These are phyloP conservation scores for Blastomussa wellsi DNA, from an alignment of 92 coral and sea anemone species.

Conservation along the genomic window DNA sequence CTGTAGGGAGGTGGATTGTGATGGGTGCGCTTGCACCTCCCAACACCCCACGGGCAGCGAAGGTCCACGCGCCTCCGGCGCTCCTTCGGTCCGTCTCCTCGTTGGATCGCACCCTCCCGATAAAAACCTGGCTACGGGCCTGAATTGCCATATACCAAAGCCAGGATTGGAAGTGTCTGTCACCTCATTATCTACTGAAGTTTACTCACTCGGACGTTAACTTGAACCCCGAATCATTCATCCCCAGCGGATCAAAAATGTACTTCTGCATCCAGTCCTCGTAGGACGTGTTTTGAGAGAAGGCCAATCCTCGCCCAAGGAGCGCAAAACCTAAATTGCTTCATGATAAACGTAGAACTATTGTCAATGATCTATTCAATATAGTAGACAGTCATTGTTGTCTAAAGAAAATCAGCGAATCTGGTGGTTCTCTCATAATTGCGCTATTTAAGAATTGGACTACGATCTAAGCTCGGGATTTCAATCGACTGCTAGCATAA, in stretches of 20 bases:
- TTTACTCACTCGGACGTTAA: constrained; percentile 65
- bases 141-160: no score
- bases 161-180: not conserved
- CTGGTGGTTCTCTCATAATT: not conserved
- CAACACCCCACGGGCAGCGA: no score
- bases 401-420: no score
- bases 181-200: not conserved
- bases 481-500: no score
- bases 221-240: constrained; percentile 76
- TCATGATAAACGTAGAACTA: not conserved
- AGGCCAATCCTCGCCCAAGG: constrained; percentile 72
- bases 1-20: no score
- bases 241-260: constrained; percentile 77
- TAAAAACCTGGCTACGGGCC: no score
- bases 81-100: no score
- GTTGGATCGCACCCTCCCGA: no score
- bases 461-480: no score
- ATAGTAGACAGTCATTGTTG: no score
- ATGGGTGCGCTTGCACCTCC: no score
- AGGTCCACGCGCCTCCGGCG: no score
- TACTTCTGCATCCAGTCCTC: constrained; percentile 67
- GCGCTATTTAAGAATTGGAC: not conserved
- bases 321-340: constrained; percentile 85
- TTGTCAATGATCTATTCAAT: not conserved
- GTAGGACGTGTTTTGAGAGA: constrained; percentile 62